Evolutionary conservation across 2,797 vertebrate species (phyloP), one percentile per base, ranked within the genome.

Genomic region (Dryobates pubescens): DNA sequence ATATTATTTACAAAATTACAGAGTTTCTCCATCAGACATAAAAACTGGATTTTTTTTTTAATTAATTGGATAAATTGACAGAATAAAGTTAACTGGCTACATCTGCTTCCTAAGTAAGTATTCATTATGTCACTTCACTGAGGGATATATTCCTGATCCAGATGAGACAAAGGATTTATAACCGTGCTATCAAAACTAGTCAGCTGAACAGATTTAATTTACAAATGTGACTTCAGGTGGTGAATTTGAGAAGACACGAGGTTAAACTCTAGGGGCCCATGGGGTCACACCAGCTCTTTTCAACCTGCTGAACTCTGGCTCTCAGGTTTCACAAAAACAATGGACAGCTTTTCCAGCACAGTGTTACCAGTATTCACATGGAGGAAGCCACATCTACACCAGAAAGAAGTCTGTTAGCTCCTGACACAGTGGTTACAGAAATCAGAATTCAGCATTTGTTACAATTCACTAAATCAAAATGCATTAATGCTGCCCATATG

Each of bases 381-480:
- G 61, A 51, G 77, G 51, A 51, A 58, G 75, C 0, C 0, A 45
- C 65, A 53, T 59, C 78, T 51, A 83, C 53, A 90, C 30, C 56
- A 72, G 56, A 41, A 82, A 84, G 34, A 76, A 87, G 34, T 9
- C 63, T 34, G 47, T 41, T 63, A 34, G 47, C 20, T 73, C 69
- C 58, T 6, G 1, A 38, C 0, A 2, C 43, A 47, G 20, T 53
- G 53, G 58, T 57, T 73, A 83, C 49, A 73, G 82, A 91, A 76
- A 93, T 38, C 74, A 67, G 80, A 94, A 89, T 73, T 81, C 68
- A 79, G 61, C 64, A 73, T 92, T 91, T 83, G 70, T 81, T 89
- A 79, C 54, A 68, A 64, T 71, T 90, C 26, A 71, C 61, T 88
- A 79, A 45, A 93, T 72, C 70, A 84, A 86, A 95, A 86, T 43